These are phyloP conservation scores for Brachypteracias leptosomus DNA, from an alignment of 2,113 vertebrate genomes.

Conservation along the genomic window DNA sequence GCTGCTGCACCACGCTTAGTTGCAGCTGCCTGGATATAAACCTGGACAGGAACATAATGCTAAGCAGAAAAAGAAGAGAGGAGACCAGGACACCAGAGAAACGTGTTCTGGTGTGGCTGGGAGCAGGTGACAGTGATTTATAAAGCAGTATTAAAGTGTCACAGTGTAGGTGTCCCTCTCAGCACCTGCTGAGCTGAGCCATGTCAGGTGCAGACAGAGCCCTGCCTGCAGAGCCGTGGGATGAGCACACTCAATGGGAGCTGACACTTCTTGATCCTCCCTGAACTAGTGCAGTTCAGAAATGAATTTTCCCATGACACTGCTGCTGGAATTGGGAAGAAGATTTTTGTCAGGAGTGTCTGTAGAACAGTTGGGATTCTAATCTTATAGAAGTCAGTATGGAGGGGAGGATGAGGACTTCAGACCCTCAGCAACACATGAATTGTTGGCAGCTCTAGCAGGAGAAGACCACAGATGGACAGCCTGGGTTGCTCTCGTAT, in stretches of 20 bases:
- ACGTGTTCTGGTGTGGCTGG: neutral
- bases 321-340: neutral
- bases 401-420: neutral
- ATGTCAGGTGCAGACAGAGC: neutral
- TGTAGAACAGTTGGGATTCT: neutral
- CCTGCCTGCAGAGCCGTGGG: neutral
- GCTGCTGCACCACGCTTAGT: neutral
- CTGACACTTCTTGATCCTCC: slow-evolving; percentile 12
- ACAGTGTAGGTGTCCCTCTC: neutral
- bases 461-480: neutral
- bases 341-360: neutral
- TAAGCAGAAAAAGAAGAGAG: neutral
- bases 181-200: neutral
- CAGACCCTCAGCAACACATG: neutral
- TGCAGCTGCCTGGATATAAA: neutral
- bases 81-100: neutral
- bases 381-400: neutral
- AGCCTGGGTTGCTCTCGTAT: neutral
- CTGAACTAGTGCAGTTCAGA: neutral
- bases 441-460: neutral
- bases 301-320: neutral
- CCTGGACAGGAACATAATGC: neutral
- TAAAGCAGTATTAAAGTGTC: neutral
- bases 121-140: neutral
- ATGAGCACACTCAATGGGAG: neutral